phyloP scores from a whole-genome alignment of 2,888 invertebrate genomes.

The Odontothrips loti region DNA sequence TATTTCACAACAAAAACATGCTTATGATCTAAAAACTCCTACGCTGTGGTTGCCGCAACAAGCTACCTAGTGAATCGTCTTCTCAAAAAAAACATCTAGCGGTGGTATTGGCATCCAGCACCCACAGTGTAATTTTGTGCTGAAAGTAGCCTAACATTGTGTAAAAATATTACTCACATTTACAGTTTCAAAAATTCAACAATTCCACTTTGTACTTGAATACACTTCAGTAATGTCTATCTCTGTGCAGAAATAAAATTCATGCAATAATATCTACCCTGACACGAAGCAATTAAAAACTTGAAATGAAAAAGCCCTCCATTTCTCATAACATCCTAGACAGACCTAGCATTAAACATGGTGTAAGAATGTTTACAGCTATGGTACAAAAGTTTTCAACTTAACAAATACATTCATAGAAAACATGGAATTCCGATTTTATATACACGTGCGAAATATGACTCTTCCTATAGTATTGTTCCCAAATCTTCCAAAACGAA shows the following conservation, averaged over 20 bases:
- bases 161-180: conserved; percentile 16
- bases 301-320: neutral
- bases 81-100: neutral
- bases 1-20: conserved; percentile 21
- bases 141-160: neutral
- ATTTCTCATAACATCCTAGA: neutral
- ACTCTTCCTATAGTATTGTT: conserved; percentile 15
- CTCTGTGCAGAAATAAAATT: neutral
- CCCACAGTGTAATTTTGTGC: neutral
- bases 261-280: neutral
- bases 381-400: conserved; percentile 15
- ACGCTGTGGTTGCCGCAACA: neutral
- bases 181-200: neutral
- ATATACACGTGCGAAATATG: neutral
- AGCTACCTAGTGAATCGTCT: neutral
- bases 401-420: neutral
- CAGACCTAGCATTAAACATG: neutral
- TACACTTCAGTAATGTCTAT: neutral
- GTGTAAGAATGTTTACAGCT: neutral
- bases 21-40: neutral
- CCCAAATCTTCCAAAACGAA: neutral
- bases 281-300: neutral
- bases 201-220: conserved; percentile 8
- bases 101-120: neutral
- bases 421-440: conserved; percentile 14